A percentile compares a stretch with the other conserved stretches of the same genome.
phyloP scores from a whole-genome alignment of 1,140 invertebrate genomes.

The Cydia splendana region DNA sequence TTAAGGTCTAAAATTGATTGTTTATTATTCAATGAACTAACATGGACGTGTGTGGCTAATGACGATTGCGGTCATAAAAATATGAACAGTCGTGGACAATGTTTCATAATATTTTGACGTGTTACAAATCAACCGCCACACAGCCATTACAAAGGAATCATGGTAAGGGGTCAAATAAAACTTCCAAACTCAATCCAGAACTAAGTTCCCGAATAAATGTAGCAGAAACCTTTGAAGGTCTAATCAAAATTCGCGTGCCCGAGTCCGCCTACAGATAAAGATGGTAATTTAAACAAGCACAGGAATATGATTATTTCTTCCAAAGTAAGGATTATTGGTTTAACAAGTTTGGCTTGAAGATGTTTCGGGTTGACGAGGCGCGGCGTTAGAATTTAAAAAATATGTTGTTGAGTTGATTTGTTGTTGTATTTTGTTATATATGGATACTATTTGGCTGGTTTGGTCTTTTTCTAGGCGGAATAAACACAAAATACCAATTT shows the following conservation, averaged over 20 bases:
- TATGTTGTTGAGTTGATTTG: no score
- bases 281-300: slow-evolving; percentile 52
- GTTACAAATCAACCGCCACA: no score
- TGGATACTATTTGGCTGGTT: no score
- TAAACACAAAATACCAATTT: no score
- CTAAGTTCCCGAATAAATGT: slow-evolving; percentile 60
- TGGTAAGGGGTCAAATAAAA: slow-evolving; percentile 48
- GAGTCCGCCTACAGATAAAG: slow-evolving; percentile 47
- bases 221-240: slow-evolving; percentile 61
- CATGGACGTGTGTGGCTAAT: no score
- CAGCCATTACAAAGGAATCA: neutral
- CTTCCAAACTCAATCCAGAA: slow-evolving; percentile 54
- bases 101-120: no score
- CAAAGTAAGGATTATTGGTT: slow-evolving; percentile 36
- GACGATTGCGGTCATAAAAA: no score
- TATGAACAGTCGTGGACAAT: no score
- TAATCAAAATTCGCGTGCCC: slow-evolving; percentile 55
- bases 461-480: no score
- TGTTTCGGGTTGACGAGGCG: neutral
- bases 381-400: neutral
- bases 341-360: slow-evolving; percentile 29
- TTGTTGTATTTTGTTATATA: no score
- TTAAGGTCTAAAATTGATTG: neutral
- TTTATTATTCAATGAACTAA: neutral
- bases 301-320: slow-evolving; percentile 27